Percentiles rank a stretch among this genome's conserved stretches.
These are phyloP conservation scores for Bombylius discolor DNA, from an alignment of 2,888 invertebrate genomes.

Conservation along the genomic window DNA sequence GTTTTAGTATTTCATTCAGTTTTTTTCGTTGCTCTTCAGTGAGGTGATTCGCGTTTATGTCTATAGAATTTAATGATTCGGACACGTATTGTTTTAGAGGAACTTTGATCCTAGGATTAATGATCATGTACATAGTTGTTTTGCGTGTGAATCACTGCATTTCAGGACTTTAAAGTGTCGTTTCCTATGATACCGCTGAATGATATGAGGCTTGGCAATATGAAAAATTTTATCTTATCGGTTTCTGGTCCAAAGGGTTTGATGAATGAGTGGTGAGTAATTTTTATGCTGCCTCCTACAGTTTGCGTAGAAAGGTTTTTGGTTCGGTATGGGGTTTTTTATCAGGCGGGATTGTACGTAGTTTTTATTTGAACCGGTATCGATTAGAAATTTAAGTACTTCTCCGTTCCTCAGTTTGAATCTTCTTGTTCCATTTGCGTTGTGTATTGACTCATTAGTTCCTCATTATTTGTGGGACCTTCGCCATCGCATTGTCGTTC, in stretches of 20 bases:
- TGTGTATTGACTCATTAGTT: neutral
- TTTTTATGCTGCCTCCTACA: slow-evolving; percentile 11
- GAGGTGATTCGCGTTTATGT: too few species aligned
- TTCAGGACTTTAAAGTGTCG: slow-evolving; percentile 6
- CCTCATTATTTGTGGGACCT: neutral
- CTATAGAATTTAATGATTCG: too few species aligned
- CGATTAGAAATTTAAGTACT: slow-evolving; percentile 14
- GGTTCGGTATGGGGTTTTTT: slow-evolving; percentile 6
- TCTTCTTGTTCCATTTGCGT: slow-evolving; percentile 10
- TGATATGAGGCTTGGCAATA: slow-evolving; percentile 4
- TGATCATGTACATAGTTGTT: slow-evolving; percentile 8
- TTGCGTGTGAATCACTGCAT: slow-evolving; percentile 2
- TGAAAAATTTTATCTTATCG: slow-evolving; percentile 9
- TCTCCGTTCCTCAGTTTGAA: slow-evolving; percentile 14
- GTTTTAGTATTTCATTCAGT: too few species aligned
- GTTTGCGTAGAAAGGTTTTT: slow-evolving; percentile 10
- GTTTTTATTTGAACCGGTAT: too few species aligned
- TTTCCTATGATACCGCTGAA: slow-evolving; percentile 9
- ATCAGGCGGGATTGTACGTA: slow-evolving; percentile 12
- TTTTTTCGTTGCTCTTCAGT: too few species aligned
- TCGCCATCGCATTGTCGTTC: neutral
- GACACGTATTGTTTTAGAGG: too few species aligned
- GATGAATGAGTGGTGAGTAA: slow-evolving; percentile 9
- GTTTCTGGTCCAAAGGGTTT: slow-evolving; percentile 3
- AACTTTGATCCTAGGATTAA: neutral